A percentile compares a stretch with the other conserved stretches of the same genome.
These are phyloP conservation scores for Epistrophella euchroma DNA, from an alignment of 2,888 invertebrate genomes.

Conservation along the genomic window DNA sequence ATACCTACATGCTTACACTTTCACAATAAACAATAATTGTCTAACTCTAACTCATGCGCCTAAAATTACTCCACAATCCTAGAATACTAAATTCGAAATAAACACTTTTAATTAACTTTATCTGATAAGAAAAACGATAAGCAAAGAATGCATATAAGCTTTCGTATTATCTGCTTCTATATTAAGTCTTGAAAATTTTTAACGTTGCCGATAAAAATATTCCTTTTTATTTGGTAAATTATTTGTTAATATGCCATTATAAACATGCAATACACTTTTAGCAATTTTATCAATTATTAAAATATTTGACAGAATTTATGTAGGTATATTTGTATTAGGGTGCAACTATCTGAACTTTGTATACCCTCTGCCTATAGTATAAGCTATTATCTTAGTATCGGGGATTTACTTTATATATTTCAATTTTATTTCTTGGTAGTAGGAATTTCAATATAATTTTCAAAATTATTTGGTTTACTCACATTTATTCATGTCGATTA, in stretches of 20 bases:
- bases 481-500: no score
- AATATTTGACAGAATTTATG: not conserved
- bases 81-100: not conserved
- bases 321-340: not conserved
- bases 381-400: not conserved
- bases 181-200: not conserved
- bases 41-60: not conserved
- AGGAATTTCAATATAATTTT: not conserved
- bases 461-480: no score
- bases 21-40: no score
- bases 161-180: not conserved
- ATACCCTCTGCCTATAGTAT: no score
- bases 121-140: not conserved
- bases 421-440: no score
- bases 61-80: not conserved
- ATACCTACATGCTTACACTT: no score
- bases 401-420: not conserved
- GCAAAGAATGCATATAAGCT: not conserved
- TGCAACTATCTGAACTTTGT: constrained; percentile 5
- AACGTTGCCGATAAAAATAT: not conserved
- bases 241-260: not conserved
- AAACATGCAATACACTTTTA: not conserved
- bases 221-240: not conserved
- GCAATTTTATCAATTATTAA: not conserved
- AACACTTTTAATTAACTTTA: not conserved